phyloP scores from a whole-genome alignment of 2,797 vertebrate genomes.

The Sebastes cheni region DNA sequence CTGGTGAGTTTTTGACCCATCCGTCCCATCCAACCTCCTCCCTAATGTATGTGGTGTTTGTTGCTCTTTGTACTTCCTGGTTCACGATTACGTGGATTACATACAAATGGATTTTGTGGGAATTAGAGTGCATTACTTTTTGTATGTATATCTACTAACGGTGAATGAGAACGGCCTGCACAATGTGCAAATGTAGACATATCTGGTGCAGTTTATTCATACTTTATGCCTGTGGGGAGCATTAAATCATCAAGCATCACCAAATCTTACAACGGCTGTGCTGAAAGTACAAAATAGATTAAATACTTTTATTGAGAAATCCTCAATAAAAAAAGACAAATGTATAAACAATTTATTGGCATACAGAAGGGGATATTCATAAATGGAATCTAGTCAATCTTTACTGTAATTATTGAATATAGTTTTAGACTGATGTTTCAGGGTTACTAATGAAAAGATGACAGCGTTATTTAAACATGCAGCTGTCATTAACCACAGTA shows the following conservation, averaged over 20 bases:
- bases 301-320: not conserved
- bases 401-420: not conserved
- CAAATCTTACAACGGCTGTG: not conserved
- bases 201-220: not conserved
- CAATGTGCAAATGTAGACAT: not conserved
- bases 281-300: not conserved
- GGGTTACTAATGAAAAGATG: conserved; percentile 1
- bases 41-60: too few relatives aligned
- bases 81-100: too few relatives aligned
- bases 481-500: not conserved
- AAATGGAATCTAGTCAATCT: not conserved
- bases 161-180: too few relatives aligned
- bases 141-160: too few relatives aligned
- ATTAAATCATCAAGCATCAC: too few relatives aligned
- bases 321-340: not conserved
- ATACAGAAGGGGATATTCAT: not conserved
- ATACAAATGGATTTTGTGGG: too few relatives aligned
- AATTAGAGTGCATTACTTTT: too few relatives aligned
- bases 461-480: not conserved
- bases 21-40: too few relatives aligned
- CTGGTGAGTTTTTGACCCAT: too few relatives aligned
- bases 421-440: not conserved
- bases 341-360: not conserved
- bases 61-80: not conserved
- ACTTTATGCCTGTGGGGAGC: too few relatives aligned